Percentiles rank a stretch among this genome's conserved stretches.
These are phyloP conservation scores for Lutraria rhynchaena DNA, from an alignment of 1,140 invertebrate genomes.

Conservation along the genomic window DNA sequence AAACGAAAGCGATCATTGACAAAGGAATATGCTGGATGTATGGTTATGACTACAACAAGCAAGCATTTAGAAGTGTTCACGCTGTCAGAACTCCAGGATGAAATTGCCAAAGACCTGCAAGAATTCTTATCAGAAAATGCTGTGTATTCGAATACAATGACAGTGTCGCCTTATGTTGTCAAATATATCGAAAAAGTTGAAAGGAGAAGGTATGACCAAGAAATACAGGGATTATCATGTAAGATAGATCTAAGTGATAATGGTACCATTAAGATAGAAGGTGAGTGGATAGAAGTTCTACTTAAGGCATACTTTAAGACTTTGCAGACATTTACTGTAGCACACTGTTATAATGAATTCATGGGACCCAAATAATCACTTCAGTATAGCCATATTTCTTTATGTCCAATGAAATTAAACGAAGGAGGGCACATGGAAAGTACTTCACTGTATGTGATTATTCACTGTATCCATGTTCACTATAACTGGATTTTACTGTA, in stretches of 20 bases:
- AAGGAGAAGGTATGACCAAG: not conserved
- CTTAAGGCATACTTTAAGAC: too few species aligned
- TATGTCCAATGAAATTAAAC: too few species aligned
- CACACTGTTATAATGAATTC: too few species aligned
- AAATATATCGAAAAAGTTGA: slow-evolving; percentile 37
- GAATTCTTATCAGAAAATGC: slow-evolving; percentile 57
- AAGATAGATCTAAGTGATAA: not conserved
- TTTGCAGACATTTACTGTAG: too few species aligned
- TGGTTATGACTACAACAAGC: not conserved
- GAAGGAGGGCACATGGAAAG: too few species aligned
- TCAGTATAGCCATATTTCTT: too few species aligned
- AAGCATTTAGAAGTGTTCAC: slow-evolving; percentile 30
- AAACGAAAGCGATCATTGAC: slow-evolving; percentile 4
- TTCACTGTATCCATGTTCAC: too few species aligned
- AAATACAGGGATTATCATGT: not conserved
- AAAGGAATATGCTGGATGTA: slow-evolving; percentile 6
- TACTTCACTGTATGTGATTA: too few species aligned
- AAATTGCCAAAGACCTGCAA: slow-evolving; percentile 19
- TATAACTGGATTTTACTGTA: too few species aligned
- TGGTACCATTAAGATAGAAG: too few species aligned
- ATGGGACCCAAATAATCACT: too few species aligned
- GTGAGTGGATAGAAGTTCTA: too few species aligned
- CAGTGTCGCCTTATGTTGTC: slow-evolving; percentile 27
- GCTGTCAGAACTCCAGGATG: not conserved
- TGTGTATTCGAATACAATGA: slow-evolving; percentile 16